phyloP scores from a whole-genome alignment of 2,113 vertebrate species.

The Daboia siamensis region DNA sequence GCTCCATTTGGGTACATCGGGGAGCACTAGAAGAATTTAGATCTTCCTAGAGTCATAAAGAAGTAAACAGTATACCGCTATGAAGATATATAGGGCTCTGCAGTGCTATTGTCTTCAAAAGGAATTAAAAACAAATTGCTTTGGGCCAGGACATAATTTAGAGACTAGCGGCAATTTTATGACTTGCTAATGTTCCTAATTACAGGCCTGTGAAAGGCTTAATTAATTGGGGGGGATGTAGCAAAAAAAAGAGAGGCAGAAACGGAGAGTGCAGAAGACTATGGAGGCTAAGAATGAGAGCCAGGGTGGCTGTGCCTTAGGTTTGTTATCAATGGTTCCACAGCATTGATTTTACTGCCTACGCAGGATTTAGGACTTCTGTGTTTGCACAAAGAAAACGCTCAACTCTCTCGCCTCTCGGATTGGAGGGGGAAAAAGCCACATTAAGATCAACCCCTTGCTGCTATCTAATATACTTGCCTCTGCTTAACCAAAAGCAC shows the following conservation, averaged over 20 bases:
- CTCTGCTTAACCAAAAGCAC: slow-evolving; percentile 96
- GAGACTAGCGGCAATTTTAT: slow-evolving; percentile 99
- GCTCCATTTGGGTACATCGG: slow-evolving; percentile 59
- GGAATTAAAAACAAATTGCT: slow-evolving; percentile 99
- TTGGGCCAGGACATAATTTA: slow-evolving; percentile 97
- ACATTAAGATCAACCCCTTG: slow-evolving; percentile 99
- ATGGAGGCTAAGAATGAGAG: too few species aligned
- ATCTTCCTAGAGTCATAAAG: slow-evolving; percentile 71
- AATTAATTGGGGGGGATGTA: slow-evolving; percentile 97
- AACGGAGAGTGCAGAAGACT: not conserved
- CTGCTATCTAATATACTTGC: slow-evolving; percentile 99
- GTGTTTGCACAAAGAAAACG: slow-evolving; percentile 99
- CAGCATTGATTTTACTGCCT: slow-evolving; percentile 99
- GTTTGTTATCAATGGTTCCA: slow-evolving; percentile 99
- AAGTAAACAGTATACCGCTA: slow-evolving; percentile 82
- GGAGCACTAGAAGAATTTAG: slow-evolving; percentile 70
- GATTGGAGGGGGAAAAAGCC: slow-evolving; percentile 76
- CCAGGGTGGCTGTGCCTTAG: slow-evolving; percentile 58
- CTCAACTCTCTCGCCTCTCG: slow-evolving; percentile 63
- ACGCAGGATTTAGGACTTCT: slow-evolving; percentile 99
- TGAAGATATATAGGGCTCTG: slow-evolving; percentile 91
- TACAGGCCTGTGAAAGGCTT: slow-evolving; percentile 99
- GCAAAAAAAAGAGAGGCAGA: slow-evolving; percentile 78
- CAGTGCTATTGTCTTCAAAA: slow-evolving; percentile 94
- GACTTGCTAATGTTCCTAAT: slow-evolving; percentile 99